Evolutionary conservation across 2,888 invertebrate genomes (phyloP).

Genomic region (Syrista parreyssii): DNA sequence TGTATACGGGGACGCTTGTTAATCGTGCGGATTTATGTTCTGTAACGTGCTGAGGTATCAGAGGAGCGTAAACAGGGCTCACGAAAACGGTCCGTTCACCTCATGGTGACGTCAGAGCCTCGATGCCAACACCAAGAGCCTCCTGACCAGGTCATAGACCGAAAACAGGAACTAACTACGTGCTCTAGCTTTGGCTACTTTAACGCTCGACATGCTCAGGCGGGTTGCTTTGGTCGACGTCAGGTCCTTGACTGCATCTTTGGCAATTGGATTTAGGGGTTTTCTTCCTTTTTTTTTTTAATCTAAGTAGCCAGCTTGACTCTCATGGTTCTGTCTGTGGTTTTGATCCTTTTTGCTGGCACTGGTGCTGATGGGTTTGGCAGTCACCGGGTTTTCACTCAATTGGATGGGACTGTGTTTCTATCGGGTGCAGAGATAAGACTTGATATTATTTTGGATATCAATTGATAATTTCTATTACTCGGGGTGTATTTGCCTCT

Average conservation of each 20-base stretch:
- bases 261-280: background rate
- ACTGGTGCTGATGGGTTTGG: background rate
- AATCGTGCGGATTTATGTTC: background rate
- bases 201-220: background rate
- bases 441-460: background rate
- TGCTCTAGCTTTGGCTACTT: conserved; percentile 2
- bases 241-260: background rate
- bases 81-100: conserved; percentile 25
- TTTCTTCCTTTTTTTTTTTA: background rate
- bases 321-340: background rate
- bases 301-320: no score
- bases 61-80: conserved; percentile 18
- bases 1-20: background rate
- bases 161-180: conserved; percentile 23
- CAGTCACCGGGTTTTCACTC: background rate
- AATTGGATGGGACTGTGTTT: background rate
- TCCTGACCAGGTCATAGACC: conserved; percentile 24
- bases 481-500: background rate
- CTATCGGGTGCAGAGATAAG: background rate
- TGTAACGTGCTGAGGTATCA: background rate
- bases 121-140: conserved; percentile 10
- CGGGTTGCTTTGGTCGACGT: background rate
- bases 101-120: conserved; percentile 15
- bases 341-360: background rate
- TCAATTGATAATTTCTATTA: background rate